Base-by-base conservation (phyloP, 1,140 invertebrate genomes). In the Leptopilina boulardi region DNA sequence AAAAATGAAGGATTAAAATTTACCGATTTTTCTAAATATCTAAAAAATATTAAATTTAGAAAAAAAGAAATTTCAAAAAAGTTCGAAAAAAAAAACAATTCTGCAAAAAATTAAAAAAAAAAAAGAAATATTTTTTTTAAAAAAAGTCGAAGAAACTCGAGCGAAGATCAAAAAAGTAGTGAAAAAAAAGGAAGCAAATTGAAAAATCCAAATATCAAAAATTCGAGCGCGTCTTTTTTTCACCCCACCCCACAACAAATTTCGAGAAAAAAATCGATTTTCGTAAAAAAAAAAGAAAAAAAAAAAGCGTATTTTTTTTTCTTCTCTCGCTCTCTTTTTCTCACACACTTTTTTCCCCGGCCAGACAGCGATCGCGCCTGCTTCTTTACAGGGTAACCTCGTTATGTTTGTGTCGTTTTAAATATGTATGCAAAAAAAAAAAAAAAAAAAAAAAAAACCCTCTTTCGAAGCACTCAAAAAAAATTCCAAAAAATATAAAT, bases 341-440 rank as follows among this genome's bases (percentile, higher is more conserved):
- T 30, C 34, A 8, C 34, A 8, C 8, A 8, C 34, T 38, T 9
- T 66, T n/a, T n/a, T n/a, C n/a, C 56, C 13, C 77, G 82, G 81
- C 81, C 84, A 85, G 86, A 81, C 86, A 87, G 80, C 66, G 72
- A 70, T 78, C 76, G 83, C 79, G 82, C 73, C 75, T 78, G 82
- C 83, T 82, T 83, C 84, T 85, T 38, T 81, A 85, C 84, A 85
- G 87, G 87, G 83, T 89, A 89, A 82, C 75, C 79, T 84, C 83
- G 82, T 87, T 89, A 85, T 76, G 83, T 87, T 85, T 86, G 84
- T 83, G 83, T 86, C 84, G 76, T 88, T 87, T 84, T 71, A 75
- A 83, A 80, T 83, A 82, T 80, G 83, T 80, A 82, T 77, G 75
- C 56, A 26, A 23, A 66, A n/a, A 51, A 18, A n/a, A n/a, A n/a